Evolutionary conservation across 2,797 vertebrate genomes (phyloP).

Genomic region (Acipenser ruthenus): DNA sequence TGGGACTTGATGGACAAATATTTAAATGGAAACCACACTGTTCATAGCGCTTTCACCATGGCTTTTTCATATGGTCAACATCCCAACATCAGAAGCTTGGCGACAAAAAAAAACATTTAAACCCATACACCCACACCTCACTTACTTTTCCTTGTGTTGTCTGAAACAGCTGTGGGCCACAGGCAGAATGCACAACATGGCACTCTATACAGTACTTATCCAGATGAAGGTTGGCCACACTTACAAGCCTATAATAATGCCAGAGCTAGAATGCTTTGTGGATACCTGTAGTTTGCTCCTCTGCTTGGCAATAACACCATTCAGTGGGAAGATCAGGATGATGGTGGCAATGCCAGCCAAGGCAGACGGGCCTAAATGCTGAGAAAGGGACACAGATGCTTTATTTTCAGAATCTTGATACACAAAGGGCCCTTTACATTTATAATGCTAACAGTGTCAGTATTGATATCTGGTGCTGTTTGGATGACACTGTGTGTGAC

Average conservation of each 20-base stretch:
- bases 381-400: constrained; percentile 6
- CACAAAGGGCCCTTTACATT: no score
- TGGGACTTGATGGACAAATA: constrained; percentile 9
- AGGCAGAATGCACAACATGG: neutral
- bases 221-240: constrained; percentile 51
- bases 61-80: constrained; percentile 11
- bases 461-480: no score
- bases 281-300: constrained; percentile 72
- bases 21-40: constrained; percentile 11
- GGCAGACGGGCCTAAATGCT: constrained; percentile 74
- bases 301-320: constrained; percentile 70
- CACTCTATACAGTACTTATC: constrained; percentile 1
- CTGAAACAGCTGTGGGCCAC: constrained; percentile 14
- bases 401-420: neutral
- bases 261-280: no score
- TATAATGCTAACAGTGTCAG: no score
- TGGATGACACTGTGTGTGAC: no score
- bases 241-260: no score
- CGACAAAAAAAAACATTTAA: constrained; percentile 2
- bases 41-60: constrained; percentile 19
- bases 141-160: constrained; percentile 21
- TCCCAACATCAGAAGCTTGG: constrained; percentile 7
- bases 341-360: constrained; percentile 65
- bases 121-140: constrained; percentile 1
- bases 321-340: constrained; percentile 73